Evolutionary conservation across 2,888 invertebrate genomes (phyloP), one percentile per base, ranked within the genome.

Genomic region (Xiphydria camelus): DNA sequence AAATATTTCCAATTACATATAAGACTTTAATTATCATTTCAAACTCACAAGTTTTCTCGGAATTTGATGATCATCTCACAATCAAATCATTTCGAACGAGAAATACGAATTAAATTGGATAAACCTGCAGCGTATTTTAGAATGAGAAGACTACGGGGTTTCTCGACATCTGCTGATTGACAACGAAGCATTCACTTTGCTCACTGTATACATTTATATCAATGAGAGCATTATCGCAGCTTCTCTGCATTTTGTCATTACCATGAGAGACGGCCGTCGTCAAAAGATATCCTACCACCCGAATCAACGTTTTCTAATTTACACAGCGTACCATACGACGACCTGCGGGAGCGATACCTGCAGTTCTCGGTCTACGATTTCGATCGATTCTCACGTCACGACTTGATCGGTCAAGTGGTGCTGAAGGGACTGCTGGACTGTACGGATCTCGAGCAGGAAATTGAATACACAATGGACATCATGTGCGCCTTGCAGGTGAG

Each of bases 321-420:
- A 75, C 73, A 15, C 76, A 89, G 88, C 59, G 88, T 91, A 0
- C 80, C 84, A 0, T 88, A 88, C 66, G 87, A 88, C 41, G 89
- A 90, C 53, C 78, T 93, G 4, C 79, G 84, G 0, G 84, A 87
- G 51, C 81, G 90, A 38, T 88, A 87, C 67, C 79, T 92, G 1
- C 90, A 91, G 77, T 91, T 92, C 76, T 90, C 90, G 3, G 87
- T 92, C 4, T 92, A 91, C 71, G 91, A 92, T 76, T 92, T 92
- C 76, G 92, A 92, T 71, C 83, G 92, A 38, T 92, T 92, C 79
- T 91, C 91, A 19, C 81, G 91, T 1, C 91, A 92, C 68, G 91
- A 91, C 70, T 80, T 92, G 49, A 91, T 93, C 56, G 91, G 93
- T 1, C 89, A 91, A 70, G 90, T 91, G 26, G 86, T 90, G 3